Percentiles rank a stretch among this genome's conserved stretches.
Evolutionary conservation across 2,113 vertebrate genomes (phyloP).

Genomic region (Menura novaehollandiae): DNA sequence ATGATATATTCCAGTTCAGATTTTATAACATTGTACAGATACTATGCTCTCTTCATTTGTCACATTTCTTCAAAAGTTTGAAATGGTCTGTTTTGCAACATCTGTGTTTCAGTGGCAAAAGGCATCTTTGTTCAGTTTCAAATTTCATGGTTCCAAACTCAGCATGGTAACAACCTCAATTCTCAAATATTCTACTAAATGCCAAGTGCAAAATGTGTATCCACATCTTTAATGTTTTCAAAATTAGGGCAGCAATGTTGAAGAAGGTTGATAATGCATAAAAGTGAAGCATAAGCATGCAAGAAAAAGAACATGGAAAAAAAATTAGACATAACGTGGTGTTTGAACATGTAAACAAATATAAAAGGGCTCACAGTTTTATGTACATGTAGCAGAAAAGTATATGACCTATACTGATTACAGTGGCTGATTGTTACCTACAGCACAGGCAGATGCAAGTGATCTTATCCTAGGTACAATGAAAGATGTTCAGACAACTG

Average conservation of each 20-base stretch:
- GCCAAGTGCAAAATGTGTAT: neutral
- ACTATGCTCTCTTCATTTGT: neutral
- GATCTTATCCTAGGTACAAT: neutral
- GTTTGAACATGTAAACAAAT: neutral
- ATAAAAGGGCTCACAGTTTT: neutral
- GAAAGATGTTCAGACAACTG: neutral
- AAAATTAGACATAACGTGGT: neutral
- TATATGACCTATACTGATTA: neutral
- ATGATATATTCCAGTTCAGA: neutral
- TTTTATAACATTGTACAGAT: neutral
- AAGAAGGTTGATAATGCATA: neutral
- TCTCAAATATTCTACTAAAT: neutral
- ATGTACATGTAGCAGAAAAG: neutral
- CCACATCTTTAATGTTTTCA: neutral
- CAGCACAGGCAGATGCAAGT: neutral
- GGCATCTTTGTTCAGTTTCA: neutral
- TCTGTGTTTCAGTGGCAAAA: neutral
- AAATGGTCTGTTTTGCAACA: neutral
- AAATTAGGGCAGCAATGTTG: neutral
- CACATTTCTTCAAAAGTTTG: neutral
- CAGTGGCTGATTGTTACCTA: neutral
- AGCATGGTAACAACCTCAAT: neutral
- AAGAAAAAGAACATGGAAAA: neutral
- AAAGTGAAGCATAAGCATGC: neutral
- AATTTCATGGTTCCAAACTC: neutral